Conservation (phyloP, 35 echinoderm and acorn worm genomes). For the Diadema setosum region DNA sequence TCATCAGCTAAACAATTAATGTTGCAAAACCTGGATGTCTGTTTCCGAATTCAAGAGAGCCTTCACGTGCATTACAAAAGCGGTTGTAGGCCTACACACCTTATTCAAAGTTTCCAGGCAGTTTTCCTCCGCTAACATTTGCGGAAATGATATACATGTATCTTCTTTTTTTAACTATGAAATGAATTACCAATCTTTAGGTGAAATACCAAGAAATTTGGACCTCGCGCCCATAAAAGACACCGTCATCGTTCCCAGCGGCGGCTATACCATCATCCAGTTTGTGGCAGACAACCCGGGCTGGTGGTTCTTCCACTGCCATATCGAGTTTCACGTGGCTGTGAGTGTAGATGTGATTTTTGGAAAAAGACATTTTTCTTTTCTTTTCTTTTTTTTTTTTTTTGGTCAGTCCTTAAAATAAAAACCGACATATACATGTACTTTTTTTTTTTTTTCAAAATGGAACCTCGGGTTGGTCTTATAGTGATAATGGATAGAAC, state of each 20-base stretch:
- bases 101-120: background rate
- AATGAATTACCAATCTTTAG: background rate
- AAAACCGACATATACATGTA: no score
- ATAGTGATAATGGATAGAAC: no score
- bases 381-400: no score
- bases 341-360: conserved; percentile 11
- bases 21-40: no score
- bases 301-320: conserved; percentile 86
- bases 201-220: conserved; percentile 39
- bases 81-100: no score
- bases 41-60: no score
- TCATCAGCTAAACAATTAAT: no score
- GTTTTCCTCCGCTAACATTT: background rate
- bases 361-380: background rate
- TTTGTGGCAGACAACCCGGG: conserved; percentile 84
- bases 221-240: conserved; percentile 38
- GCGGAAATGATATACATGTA: background rate
- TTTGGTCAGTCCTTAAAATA: no score
- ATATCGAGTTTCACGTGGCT: conserved; percentile 57
- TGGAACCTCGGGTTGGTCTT: no score
- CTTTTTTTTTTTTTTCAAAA: no score
- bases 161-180: background rate
- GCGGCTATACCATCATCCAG: conserved; percentile 50
- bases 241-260: conserved; percentile 48
- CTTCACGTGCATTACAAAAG: no score